Percentiles rank a stretch among this genome's conserved stretches.
Conservation (phyloP, 2,888 invertebrate genomes). For the Cheilosia urbana region DNA sequence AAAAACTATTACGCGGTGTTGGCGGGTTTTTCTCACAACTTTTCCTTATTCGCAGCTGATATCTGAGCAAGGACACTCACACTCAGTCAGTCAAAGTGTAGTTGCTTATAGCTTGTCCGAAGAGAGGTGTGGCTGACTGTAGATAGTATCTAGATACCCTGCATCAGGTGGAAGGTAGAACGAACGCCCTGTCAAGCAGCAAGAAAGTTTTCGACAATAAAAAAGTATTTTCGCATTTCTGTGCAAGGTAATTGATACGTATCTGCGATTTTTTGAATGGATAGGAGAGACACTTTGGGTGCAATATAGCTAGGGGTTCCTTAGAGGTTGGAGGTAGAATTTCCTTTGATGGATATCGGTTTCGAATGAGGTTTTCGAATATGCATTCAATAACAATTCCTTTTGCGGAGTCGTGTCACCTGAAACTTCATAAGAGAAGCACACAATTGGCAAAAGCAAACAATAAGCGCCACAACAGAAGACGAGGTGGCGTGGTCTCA, state of each 20-base stretch:
- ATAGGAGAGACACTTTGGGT: no score
- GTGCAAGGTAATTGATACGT: neutral
- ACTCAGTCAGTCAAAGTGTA: conserved; percentile 41
- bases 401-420: no score
- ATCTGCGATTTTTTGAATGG: neutral
- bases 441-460: no score
- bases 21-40: conserved; percentile 9
- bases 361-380: no score
- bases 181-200: neutral
- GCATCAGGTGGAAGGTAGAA: conserved; percentile 6
- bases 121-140: neutral
- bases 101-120: neutral
- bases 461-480: no score
- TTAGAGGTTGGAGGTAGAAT: no score
- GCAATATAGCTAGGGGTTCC: no score
- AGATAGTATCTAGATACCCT: neutral
- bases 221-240: neutral
- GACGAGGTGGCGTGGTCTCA: no score
- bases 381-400: no score
- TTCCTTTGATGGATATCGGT: no score
- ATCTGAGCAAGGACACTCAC: conserved; percentile 3
- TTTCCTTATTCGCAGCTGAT: conserved; percentile 36
- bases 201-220: conserved; percentile 1
- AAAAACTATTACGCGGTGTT: conserved; percentile 18
- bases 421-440: no score